Evolutionary conservation across 2,888 invertebrate genomes (phyloP), one percentile per base, ranked within the genome.

Genomic region (Branchellion lobata): DNA sequence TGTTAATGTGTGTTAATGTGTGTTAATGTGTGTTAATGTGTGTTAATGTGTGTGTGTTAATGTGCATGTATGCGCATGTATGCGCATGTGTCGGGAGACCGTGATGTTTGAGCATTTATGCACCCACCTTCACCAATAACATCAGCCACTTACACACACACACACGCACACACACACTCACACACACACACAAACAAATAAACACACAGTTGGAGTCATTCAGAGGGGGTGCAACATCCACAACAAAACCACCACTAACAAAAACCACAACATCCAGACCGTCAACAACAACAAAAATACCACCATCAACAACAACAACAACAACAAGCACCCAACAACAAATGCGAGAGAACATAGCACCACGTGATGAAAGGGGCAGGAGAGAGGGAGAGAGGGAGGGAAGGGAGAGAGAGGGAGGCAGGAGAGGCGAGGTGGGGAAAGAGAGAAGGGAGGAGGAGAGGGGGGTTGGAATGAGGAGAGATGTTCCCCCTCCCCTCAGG

Each of bases 361-460:
- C 40, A 40, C 27, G 65, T 31, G 21, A 75, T 86, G 86, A 82
- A 84, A 81, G 80, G 61, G 76, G 27, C 21, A 51, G 61, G 47
- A 69, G 71, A 53, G 34, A 57, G 81, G 78, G 80, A 76, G 82
- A 82, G 65, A 69, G 27, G 24, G 21, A 29, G 72, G 24, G 71
- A 68, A 75, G 73, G 72, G n/a, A n/a, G n/a, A 77, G 73, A 29
- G 40, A 73, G n/a, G 76, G 65, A 75, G 73, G 72, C 33, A 57
- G 33, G 71, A 73, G 24, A 53, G 51, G 24, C 51, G 33, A 74
- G 72, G 74, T 21, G 29, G 78, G 72, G 34, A 73, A 77, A 21
- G 79, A 78, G 61, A 68, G 72, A 18, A 18, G 47, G 34, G 33
- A 53, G n/a, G 27, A n/a, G 2, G 36, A 27, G 75, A 76, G 69